Conservation (phyloP, 2,113 vertebrate species). For the Eurypyga helias region DNA sequence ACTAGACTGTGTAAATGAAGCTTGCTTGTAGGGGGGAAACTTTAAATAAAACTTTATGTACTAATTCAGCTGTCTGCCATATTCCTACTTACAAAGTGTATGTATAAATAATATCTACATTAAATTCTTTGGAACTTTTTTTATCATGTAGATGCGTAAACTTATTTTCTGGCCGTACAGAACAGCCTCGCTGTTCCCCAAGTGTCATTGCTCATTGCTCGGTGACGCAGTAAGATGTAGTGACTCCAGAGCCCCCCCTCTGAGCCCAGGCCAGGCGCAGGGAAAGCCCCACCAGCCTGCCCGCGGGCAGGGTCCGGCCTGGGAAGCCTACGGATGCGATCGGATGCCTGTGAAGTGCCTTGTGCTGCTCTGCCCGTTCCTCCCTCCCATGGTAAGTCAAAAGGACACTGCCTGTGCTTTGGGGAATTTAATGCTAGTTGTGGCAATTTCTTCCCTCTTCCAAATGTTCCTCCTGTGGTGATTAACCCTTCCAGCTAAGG, state of each 20-base stretch:
- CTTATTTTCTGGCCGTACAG: background rate
- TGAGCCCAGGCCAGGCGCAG: background rate
- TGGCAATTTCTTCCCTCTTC: background rate
- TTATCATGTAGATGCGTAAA: conserved; percentile 46
- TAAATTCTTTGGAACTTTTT: conserved; percentile 69
- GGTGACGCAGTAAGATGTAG: fast-evolving
- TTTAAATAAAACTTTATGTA: conserved; percentile 91
- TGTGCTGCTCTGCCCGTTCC: fast-evolving
- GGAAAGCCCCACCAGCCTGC: background rate
- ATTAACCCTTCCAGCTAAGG: background rate
- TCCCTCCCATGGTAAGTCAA: background rate
- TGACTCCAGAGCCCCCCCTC: background rate
- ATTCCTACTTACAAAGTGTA: conserved; percentile 67
- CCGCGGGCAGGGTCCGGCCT: background rate
- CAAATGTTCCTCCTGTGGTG: background rate
- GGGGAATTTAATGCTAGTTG: background rate
- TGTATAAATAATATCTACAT: conserved; percentile 67
- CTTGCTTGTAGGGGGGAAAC: conserved; percentile 85
- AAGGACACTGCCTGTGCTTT: background rate
- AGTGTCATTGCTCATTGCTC: background rate
- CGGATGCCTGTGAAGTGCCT: background rate
- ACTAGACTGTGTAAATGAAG: conserved; percentile 87
- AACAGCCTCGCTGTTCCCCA: background rate
- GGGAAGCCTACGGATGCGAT: background rate
- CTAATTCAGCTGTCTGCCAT: conserved; percentile 75